Conservation (phyloP, 2,797 vertebrate species). For the Anas georgica region DNA sequence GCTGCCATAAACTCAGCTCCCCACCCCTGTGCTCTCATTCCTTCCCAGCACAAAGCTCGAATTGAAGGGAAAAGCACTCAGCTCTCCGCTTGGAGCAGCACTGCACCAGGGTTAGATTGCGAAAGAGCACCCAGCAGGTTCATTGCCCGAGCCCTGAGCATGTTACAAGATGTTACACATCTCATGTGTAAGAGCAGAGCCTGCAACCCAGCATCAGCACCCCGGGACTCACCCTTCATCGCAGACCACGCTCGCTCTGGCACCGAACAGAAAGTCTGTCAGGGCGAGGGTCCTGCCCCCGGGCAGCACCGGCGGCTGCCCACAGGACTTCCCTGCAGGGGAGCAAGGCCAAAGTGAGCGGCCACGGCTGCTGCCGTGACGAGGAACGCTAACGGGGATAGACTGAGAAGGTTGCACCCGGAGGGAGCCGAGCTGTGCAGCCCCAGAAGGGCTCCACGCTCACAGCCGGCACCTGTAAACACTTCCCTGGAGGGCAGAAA, state of each 20-base stretch:
- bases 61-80: background rate
- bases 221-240: slow-evolving; percentile 62
- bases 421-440: rapidly evolving
- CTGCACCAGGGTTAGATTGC: rapidly evolving
- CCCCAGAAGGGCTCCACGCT: rapidly evolving
- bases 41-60: background rate
- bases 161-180: too few species aligned
- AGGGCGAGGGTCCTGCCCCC: background rate
- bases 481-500: background rate
- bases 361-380: rapidly evolving
- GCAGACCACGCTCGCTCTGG: slow-evolving; percentile 45
- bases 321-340: slow-evolving; percentile 60
- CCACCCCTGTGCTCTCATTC: background rate
- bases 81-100: rapidly evolving
- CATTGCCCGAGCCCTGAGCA: too few species aligned
- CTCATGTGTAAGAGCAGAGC: background rate
- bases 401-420: background rate
- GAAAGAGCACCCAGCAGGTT: background rate
- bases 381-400: background rate
- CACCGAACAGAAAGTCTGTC: slow-evolving; percentile 37
- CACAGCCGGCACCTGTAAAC: rapidly evolving
- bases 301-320: background rate
- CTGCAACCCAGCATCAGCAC: background rate
- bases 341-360: background rate
- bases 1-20: background rate